These are phyloP conservation scores for Athetis lepigone DNA, from an alignment of 2,888 invertebrate species.

Conservation along the genomic window DNA sequence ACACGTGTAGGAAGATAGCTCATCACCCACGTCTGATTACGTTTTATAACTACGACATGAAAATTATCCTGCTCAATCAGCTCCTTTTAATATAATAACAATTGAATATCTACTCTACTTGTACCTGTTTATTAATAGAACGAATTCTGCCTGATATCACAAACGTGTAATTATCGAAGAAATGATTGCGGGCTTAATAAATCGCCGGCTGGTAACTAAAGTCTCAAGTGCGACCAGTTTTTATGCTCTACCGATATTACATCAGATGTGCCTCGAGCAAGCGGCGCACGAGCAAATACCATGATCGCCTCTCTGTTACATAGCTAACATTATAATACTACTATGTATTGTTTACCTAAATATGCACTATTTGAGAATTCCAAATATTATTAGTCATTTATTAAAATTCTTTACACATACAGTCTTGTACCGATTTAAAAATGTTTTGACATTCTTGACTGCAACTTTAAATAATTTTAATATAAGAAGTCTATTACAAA, in stretches of 20 bases:
- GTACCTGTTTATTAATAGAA: constrained; percentile 27
- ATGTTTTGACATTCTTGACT: constrained; percentile 19
- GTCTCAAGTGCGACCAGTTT: constrained; percentile 83
- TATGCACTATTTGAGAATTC: constrained; percentile 4
- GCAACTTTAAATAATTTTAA: constrained; percentile 9
- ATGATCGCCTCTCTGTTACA: constrained; percentile 44
- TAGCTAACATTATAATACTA: constrained; percentile 36
- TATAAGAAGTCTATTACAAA: constrained; percentile 19
- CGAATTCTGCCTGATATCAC: constrained; percentile 32
- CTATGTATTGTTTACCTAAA: constrained; percentile 14
- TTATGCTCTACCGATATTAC: constrained; percentile 74
- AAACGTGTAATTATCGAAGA: constrained; percentile 57
- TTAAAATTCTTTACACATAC: constrained; percentile 16
- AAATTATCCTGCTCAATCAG: constrained; percentile 16
- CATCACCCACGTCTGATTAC: constrained; percentile 74
- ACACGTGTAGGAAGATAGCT: constrained; percentile 76
- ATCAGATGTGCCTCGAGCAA: constrained; percentile 73
- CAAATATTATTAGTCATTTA: constrained; percentile 13
- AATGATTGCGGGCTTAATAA: constrained; percentile 60
- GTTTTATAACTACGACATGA: constrained; percentile 65
- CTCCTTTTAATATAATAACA: constrained; percentile 15
- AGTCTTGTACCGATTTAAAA: constrained; percentile 4
- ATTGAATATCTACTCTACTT: constrained; percentile 19
- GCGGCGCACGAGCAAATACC: constrained; percentile 56
- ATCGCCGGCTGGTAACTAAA: constrained; percentile 71